Conservation (phyloP, 2,797 vertebrate species). For the Sebastolobus alascanus region DNA sequence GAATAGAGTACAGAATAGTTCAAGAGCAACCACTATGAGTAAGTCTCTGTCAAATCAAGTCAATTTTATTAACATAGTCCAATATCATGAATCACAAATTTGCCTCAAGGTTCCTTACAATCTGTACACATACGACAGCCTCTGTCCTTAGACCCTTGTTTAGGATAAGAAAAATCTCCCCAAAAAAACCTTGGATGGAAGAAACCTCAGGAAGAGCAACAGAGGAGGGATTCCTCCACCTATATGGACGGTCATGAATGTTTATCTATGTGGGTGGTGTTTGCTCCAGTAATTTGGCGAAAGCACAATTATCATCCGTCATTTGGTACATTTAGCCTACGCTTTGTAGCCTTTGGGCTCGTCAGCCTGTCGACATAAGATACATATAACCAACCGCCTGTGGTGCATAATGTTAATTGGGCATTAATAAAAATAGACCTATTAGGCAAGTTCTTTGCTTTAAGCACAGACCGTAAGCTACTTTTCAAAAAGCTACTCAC, state of each 20-base stretch:
- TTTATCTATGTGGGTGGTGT: constrained; percentile 5
- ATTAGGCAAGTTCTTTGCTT: not conserved
- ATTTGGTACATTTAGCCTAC: not conserved
- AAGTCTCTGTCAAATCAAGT: not conserved
- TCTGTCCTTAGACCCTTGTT: no score
- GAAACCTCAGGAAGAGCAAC: not conserved
- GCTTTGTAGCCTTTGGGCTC: not conserved
- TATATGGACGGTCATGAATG: not conserved
- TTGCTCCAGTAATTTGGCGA: not conserved
- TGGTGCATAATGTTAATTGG: constrained; percentile 20
- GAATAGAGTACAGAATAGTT: not conserved
- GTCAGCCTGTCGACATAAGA: not conserved
- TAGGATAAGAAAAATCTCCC: not conserved
- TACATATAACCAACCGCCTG: not conserved
- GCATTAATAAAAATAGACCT: constrained; percentile 18
- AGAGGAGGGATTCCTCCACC: not conserved
- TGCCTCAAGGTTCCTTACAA: not conserved
- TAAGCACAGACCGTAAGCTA: not conserved
- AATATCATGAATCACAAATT: not conserved
- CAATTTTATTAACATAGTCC: not conserved
- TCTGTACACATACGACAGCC: not conserved
- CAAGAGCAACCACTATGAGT: not conserved
- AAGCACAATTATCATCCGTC: not conserved
- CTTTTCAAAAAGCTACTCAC: not conserved
- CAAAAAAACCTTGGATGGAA: not conserved